These are phyloP conservation scores for Lemur catta DNA, from an alignment of 2,797 vertebrate species.

Conservation along the genomic window DNA sequence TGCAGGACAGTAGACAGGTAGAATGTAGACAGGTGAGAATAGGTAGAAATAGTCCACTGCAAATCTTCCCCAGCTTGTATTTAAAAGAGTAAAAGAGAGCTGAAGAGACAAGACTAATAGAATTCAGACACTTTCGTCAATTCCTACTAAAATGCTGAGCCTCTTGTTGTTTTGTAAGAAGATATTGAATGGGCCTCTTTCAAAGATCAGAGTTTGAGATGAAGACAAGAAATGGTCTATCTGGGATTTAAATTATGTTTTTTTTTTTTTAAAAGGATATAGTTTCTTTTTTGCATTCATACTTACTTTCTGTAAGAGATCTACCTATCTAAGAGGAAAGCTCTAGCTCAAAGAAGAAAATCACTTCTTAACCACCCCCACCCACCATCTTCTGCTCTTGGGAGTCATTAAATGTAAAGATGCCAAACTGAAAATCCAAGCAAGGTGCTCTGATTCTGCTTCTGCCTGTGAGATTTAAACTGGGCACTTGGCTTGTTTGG, in stretches of 20 bases:
- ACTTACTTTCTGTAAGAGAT: background rate
- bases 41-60: too few species aligned
- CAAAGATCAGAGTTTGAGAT: background rate
- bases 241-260: background rate
- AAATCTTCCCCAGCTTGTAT: background rate
- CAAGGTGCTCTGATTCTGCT: rapidly evolving
- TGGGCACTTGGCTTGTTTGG: background rate
- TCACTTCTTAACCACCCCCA: background rate
- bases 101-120: background rate
- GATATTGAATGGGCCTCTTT: background rate
- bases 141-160: background rate
- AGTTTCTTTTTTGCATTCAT: background rate
- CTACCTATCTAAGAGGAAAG: background rate
- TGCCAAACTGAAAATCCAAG: background rate
- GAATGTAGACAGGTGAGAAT: background rate
- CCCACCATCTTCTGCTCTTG: rapidly evolving
- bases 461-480: background rate
- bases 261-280: background rate
- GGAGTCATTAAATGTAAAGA: background rate
- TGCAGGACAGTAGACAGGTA: background rate
- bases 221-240: background rate
- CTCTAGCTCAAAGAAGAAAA: background rate
- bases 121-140: background rate
- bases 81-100: background rate
- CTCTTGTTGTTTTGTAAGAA: background rate